Evolutionary conservation across 30 jellyfish, hydroid and myxozoan genomes (phyloP), one percentile per base, ranked within the genome.

Genomic region (Clytia hemisphaerica): DNA sequence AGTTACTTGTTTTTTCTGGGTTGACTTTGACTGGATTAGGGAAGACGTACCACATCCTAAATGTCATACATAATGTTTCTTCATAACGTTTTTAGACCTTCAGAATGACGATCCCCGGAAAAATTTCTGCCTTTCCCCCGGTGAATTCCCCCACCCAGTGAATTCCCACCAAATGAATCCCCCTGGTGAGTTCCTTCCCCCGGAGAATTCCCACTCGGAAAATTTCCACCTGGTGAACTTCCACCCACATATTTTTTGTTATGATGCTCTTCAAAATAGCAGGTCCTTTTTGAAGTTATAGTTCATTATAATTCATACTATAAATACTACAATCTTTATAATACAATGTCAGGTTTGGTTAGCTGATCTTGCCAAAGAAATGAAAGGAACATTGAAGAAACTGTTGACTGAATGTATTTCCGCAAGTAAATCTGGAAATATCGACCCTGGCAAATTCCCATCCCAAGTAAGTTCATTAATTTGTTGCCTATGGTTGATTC

Each of bases 371-470:
- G 95, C 99, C 28, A 15, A 30, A 6, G 93, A 82, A 73, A 91
- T 91, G 99, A 91, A 91, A 71, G 83, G 37, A 18, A 91, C 99
- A 4, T 33, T 91, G 53, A 63, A 75, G 28, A 24, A 49, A 4
- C 35, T 80, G 27, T 45, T 83, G 66, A 83, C 59, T 30, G 94
- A 83, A n/a, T 91, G 99, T 77, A 77, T 79, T 33, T 46, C 38
- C 15, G 93, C 83, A 33, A 91, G 99, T 57, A 73, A 75, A 58
- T 48, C 94, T 25, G 99, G 95, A n/a, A 91, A 73, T 65, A 94
- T 91, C 2, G 94, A 91, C 53, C 99, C 99, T 2, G 31, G 92
- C 4, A 58, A 42, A 18, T 91, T 63, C 48, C 94, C 99, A 1
- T 91, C 95, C 6, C 99, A 91, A 94, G 99, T 89, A 30, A 1